Conservation (phyloP, 2,113 vertebrate genomes). For the Siniperca chuatsi region DNA sequence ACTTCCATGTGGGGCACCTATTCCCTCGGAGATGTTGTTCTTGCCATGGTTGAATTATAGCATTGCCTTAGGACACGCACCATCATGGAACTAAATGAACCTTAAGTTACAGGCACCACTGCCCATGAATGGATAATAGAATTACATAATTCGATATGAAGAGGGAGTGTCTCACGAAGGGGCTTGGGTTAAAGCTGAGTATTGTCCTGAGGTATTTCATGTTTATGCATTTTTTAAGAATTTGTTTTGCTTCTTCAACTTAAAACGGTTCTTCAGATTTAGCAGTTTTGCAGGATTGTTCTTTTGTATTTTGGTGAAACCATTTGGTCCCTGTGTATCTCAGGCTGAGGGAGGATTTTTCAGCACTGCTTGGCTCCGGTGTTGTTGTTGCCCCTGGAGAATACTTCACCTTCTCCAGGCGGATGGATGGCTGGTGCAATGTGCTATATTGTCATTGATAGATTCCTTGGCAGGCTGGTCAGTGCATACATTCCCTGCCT, state of each 20-base stretch:
- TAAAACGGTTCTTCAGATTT: slow-evolving; percentile 19
- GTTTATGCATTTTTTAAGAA: slow-evolving; percentile 27
- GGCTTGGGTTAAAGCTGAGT: slow-evolving; percentile 62
- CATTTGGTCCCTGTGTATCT: slow-evolving; percentile 21
- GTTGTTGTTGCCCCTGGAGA: slow-evolving; percentile 62
- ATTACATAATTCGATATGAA: slow-evolving; percentile 62
- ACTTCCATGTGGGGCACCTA: slow-evolving; percentile 56
- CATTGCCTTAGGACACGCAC: slow-evolving; percentile 57
- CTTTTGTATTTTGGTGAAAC: slow-evolving; percentile 21
- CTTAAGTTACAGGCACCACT: slow-evolving; percentile 71
- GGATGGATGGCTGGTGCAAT: slow-evolving; percentile 48
- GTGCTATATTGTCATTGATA: slow-evolving; percentile 74
- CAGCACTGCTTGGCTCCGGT: slow-evolving; percentile 43
- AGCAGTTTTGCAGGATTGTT: not conserved
- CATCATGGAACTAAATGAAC: slow-evolving; percentile 73
- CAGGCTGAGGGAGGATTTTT: slow-evolving; percentile 20
- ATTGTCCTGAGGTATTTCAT: slow-evolving; percentile 69
- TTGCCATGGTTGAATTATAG: slow-evolving; percentile 66
- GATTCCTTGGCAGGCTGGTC: slow-evolving; percentile 71
- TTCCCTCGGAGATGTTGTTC: slow-evolving; percentile 68
- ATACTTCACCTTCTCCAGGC: slow-evolving; percentile 54
- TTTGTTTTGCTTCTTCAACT: slow-evolving; percentile 21
- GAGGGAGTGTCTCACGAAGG: slow-evolving; percentile 58
- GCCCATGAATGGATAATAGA: slow-evolving; percentile 73
- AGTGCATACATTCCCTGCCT: slow-evolving; percentile 62